Percentiles rank a stretch among this genome's conserved stretches.
Conservation (phyloP, 2,888 invertebrate species). For the Caenorhabditis becei region DNA sequence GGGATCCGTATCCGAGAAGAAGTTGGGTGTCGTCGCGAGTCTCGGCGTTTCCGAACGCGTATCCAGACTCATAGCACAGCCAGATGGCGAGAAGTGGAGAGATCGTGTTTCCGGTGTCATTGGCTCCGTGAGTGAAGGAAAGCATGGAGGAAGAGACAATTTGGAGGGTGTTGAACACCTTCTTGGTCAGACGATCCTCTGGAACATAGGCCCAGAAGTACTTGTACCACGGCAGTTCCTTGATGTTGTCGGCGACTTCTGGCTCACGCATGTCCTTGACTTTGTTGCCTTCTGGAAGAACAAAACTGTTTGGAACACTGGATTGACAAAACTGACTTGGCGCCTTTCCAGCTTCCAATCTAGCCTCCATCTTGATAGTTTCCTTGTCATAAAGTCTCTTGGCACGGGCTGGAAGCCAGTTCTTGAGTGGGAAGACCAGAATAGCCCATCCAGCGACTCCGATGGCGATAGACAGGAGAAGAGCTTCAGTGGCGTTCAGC, state of each 20-base stretch:
- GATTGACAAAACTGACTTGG: slow-evolving; percentile 30
- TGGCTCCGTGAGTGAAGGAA: slow-evolving; percentile 97
- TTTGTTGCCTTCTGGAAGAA: slow-evolving; percentile 56
- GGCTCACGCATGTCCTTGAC: slow-evolving; percentile 67
- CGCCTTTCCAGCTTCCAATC: slow-evolving; percentile 63
- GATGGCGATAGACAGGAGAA: slow-evolving; percentile 59
- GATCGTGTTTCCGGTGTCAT: slow-evolving; percentile 83
- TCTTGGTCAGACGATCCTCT: slow-evolving; percentile 68
- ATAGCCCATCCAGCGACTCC: slow-evolving; percentile 64
- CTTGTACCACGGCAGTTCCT: slow-evolving; percentile 72
- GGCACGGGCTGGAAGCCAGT: slow-evolving; percentile 65
- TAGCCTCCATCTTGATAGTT: slow-evolving; percentile 56
- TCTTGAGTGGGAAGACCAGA: slow-evolving; percentile 64
- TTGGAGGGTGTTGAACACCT: slow-evolving; percentile 87
- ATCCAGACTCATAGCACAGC: slow-evolving; percentile 71
- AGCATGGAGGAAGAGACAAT: slow-evolving; percentile 96
- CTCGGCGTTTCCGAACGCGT: slow-evolving; percentile 71
- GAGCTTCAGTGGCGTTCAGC: slow-evolving; percentile 63
- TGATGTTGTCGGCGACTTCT: slow-evolving; percentile 59
- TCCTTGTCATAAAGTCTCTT: slow-evolving; percentile 62
- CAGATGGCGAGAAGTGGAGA: slow-evolving; percentile 76
- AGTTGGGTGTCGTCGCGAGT: slow-evolving; percentile 70
- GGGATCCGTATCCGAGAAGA: slow-evolving; percentile 68
- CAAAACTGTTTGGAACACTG: neutral
- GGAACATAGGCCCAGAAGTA: slow-evolving; percentile 68